Percentiles rank a stretch among this genome's conserved stretches.
Evolutionary conservation across 1,140 invertebrate genomes (phyloP).

Genomic region (Eriosoma lanigerum): DNA sequence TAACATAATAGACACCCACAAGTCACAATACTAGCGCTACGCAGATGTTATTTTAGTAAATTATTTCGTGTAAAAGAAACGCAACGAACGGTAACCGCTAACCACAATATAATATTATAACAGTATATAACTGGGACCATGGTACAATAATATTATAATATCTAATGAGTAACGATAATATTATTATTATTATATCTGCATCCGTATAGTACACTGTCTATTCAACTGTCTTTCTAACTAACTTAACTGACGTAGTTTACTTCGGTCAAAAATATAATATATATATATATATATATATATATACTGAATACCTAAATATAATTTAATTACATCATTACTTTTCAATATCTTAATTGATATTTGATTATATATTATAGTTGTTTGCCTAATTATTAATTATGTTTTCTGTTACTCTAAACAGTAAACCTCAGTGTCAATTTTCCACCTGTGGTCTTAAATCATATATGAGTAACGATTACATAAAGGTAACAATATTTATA

Average conservation of each 20-base stretch:
- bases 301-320: too few species aligned
- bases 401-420: not conserved
- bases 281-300: too few species aligned
- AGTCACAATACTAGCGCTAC: not conserved
- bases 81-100: constrained; percentile 12
- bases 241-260: constrained; percentile 2
- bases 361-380: too few species aligned
- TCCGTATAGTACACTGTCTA: too few species aligned
- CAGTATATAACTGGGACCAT: not conserved
- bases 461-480: too few species aligned
- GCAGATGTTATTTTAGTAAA: constrained; percentile 5
- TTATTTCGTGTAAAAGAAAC: constrained; percentile 10
- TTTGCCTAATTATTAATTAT: too few species aligned
- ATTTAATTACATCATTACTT: too few species aligned
- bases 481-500: too few species aligned
- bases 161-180: not conserved
- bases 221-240: constrained; percentile 4
- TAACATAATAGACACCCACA: not conserved
- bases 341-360: too few species aligned
- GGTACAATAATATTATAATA: not conserved
- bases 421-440: not conserved
- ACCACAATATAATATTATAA: too few species aligned
- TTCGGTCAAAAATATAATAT: not conserved
- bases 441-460: not conserved
- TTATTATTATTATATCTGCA: constrained; percentile 19